These are phyloP conservation scores for Semnornis frantzii DNA, from an alignment of 2,113 vertebrate species.

Conservation along the genomic window DNA sequence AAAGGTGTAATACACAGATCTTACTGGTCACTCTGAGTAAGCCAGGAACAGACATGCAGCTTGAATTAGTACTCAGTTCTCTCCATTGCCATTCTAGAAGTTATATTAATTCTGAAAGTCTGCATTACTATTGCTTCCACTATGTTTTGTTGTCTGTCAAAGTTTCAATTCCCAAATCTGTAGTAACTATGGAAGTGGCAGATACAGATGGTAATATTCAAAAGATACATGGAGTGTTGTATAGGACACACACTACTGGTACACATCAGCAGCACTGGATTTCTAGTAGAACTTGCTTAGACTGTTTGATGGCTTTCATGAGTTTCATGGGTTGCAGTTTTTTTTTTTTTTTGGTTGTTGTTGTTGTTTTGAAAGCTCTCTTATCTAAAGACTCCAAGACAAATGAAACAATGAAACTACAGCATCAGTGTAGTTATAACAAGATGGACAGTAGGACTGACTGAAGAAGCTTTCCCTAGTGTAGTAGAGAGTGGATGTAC, in stretches of 20 bases:
- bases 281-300: not conserved
- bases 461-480: not conserved
- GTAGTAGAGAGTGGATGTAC: not conserved
- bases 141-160: not conserved
- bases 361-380: not conserved
- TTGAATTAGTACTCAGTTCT: not conserved
- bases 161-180: not conserved
- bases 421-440: not conserved
- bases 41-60: fast-evolving
- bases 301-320: no score
- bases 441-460: not conserved
- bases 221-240: not conserved
- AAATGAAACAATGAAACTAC: not conserved
- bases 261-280: not conserved
- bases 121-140: not conserved
- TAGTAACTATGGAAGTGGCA: not conserved
- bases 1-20: no score
- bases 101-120: not conserved
- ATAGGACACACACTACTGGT: not conserved
- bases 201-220: not conserved
- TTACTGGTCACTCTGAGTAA: not conserved
- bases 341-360: not conserved
- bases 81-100: not conserved
- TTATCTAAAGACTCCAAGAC: not conserved
- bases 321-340: not conserved